A percentile compares a stretch with the other conserved stretches of the same genome.
Conservation (phyloP, 2,113 vertebrate species). For the Cnemophilus loriae region DNA sequence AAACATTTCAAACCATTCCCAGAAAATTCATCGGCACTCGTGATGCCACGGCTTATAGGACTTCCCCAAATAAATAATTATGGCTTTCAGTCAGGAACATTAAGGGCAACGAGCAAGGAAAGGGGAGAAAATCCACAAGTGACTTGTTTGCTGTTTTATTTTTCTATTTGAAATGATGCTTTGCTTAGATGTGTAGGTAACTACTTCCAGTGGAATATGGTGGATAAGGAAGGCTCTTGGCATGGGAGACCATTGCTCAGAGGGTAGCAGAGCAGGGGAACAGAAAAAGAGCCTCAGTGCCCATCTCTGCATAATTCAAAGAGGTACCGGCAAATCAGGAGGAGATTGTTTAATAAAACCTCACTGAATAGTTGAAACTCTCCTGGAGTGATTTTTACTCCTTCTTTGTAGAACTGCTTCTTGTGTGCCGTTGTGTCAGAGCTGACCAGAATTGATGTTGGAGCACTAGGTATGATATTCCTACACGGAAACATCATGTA, state of each 20-base stretch:
- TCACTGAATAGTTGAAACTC: neutral
- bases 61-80: constrained; percentile 62
- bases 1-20: constrained; percentile 73
- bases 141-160: neutral
- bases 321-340: neutral
- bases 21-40: constrained; percentile 69
- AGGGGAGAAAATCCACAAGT: fast-evolving
- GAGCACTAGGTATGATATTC: neutral
- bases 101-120: neutral
- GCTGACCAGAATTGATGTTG: neutral
- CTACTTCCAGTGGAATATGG: fast-evolving
- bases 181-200: neutral
- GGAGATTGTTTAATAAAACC: neutral
- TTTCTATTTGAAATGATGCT: neutral
- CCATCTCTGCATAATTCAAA: fast-evolving
- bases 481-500: neutral
- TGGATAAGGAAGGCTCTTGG: neutral
- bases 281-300: fast-evolving
- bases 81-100: constrained; percentile 5
- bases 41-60: constrained; percentile 46
- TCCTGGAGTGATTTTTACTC: neutral
- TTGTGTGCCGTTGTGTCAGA: neutral
- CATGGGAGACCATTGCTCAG: fast-evolving
- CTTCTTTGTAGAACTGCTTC: neutral
- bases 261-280: neutral